Evolutionary conservation across 2,888 invertebrate genomes (phyloP).

Genomic region (Patella pellucida): DNA sequence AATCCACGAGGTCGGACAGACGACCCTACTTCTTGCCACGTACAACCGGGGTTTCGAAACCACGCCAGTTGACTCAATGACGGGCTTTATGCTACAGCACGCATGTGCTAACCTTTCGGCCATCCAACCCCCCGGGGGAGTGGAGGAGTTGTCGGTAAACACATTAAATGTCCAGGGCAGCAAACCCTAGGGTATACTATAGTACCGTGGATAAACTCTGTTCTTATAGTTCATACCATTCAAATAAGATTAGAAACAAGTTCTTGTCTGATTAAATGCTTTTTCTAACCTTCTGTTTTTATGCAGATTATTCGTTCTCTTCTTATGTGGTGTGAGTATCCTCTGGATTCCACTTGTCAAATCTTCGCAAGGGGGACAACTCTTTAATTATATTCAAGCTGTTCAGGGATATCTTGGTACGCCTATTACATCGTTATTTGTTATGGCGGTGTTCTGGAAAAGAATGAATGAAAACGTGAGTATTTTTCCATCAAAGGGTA

Average conservation of each 20-base stretch:
- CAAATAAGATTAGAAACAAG: neutral
- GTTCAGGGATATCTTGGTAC: constrained; percentile 67
- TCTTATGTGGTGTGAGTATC: constrained; percentile 62
- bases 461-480: constrained; percentile 64
- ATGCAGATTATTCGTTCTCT: constrained; percentile 57
- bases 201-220: neutral
- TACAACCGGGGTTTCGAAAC: too few relatives aligned
- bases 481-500: neutral
- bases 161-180: neutral
- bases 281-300: constrained; percentile 3
- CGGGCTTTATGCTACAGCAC: too few relatives aligned
- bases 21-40: too few relatives aligned
- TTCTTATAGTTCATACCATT: neutral
- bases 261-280: neutral
- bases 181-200: neutral
- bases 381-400: constrained; percentile 67
- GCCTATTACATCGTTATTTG: constrained; percentile 63
- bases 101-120: too few relatives aligned
- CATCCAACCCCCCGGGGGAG: too few relatives aligned
- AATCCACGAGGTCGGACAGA: too few relatives aligned
- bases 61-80: too few relatives aligned
- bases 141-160: too few relatives aligned
- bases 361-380: constrained; percentile 66
- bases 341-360: constrained; percentile 66
- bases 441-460: constrained; percentile 61